Evolutionary conservation across 2,113 vertebrate genomes (phyloP), one percentile per base, ranked within the genome.

Genomic region (Nothoprocta pentlandii): DNA sequence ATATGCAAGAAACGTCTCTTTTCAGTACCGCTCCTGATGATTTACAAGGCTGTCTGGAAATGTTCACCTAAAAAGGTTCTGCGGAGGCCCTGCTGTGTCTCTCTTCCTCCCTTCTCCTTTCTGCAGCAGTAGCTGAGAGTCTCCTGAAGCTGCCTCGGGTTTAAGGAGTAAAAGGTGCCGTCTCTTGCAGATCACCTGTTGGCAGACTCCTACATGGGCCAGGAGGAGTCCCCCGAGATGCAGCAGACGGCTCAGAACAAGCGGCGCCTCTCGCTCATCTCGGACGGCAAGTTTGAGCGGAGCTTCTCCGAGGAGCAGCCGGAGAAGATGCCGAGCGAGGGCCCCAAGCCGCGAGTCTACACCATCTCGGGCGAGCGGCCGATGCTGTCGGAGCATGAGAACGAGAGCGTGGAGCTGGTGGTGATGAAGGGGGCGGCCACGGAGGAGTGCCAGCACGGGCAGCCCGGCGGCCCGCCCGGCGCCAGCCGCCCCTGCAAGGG

Each of bases 291-390:
- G 85, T 97, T 98, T 5, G 98, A 99, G 80, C 96, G 98, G 85
- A 98, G 98, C 94, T 98, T 98, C 80, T 98, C 98, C 0, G 98
- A 98, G 77, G 99, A 99, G 94, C 96, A 96, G n/a, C 32, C 66
- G 0, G 98, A 92, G 96, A 94, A 95, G 97, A 75, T 92, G 13
- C 90, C 97, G 1, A 95, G 91, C 6, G 99, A 98, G 98, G 98
- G 97, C 61, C 98, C 73, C 1, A 98, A 98, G 91, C 97, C 99
- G 1, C 98, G 97, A 0, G 99, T 99, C 59, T 99, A 99, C 95
- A 99, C 99, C 9, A 99, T 99, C 97, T 99, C 98, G 0, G 98
- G 98, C 2, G 99, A 99, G 97, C 97, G 98, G 10, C 98, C 98
- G 2, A 98, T 99, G 98, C 96, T 99, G 34, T 98, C 98, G 0